Evolutionary conservation across 2,888 invertebrate genomes (phyloP), one percentile per base, ranked within the genome.

Genomic region (Nebria salina): DNA sequence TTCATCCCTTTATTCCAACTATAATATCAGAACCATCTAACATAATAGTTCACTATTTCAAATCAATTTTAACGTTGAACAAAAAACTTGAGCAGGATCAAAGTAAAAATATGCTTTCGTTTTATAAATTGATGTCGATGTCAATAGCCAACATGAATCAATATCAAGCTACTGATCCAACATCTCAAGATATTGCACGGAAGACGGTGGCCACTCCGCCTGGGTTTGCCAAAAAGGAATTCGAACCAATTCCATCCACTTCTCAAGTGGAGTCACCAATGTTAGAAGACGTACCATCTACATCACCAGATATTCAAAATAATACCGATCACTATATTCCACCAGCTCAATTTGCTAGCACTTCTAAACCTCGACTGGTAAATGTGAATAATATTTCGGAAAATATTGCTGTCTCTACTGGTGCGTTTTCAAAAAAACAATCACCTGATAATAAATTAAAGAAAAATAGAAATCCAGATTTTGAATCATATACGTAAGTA

Each of bases 21-120:
- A 7, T 70, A 15, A 5, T 70, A 5, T 11, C 15, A 11, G 70
- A 70, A 25, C 70, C 70, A 11, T 13, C 20, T 4, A 70, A 70
- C 70, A 70, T 70, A 15, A 25, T 70, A 34, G 11, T 70, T 5
- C 70, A 34, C 5, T 9, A 70, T 34, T 70, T 70, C 70, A 70
- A 70, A 25, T 13, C 70, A 20, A 70, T 25, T 25, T 9, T 70
- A 34, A 25, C 15, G 11, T 5, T 20, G 2, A 70, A 70, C 9
- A 25, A 34, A 25, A 25, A 34, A 20, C 70, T 70, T 2, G 66
- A 66, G n/a, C 68, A 68, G 15, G 68, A 68, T 68, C 7, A n/a
- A 15, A 25, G 20, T 15, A 68, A 68, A 15, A 25, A 70, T 25
- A 70, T 20, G 70, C 25, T 11, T 7, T 26, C 11, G 25, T 70